Evolutionary conservation across 1,140 invertebrate genomes (phyloP), one percentile per base, ranked within the genome.

Genomic region (Pectinophora gossypiella): DNA sequence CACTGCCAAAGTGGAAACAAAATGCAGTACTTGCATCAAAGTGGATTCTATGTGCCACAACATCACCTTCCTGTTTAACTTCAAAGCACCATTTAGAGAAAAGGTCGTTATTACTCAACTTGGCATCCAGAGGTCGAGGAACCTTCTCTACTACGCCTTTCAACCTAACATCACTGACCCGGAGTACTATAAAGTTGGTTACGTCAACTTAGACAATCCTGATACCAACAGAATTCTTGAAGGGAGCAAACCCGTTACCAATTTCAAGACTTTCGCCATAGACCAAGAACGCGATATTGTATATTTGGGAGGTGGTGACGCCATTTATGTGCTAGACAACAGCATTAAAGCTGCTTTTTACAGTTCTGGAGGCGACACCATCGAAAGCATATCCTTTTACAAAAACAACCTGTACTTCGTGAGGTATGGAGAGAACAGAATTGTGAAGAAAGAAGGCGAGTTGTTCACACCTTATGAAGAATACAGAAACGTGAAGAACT

Each of bases 151-250:
- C 62, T 86, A 64, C 55, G 75, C 64, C 18, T 85, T 80, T 52
- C 79, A 85, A 51, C 81, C 83, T 0, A 48, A 23, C 1, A 66
- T 86, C n/a, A 60, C 65, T 23, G 79, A 86, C 23, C 40, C 48
- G 2, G 83, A 86, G 48, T 83, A 80, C 40, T 73, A 66, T 9
- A 85, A 85, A 61, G 64, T 80, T 20, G 79, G 70, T 0, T 83
- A 71, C 47, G 64, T 82, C 6, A 72, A 66, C 58, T 49, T 86
- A 22, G 74, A 78, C 1, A 48, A 64, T 10, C 70, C 67, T 0
- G 42, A 36, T 3, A 54, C 69, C 18, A 47, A 38, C 4, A 68
- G 61, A 6, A 43, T 76, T 0, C 67, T 85, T 21, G 62, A 54
- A n/a, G 66, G 23, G 0, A 66, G 61, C 3, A 72, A 69, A 7